Evolutionary conservation across 2,113 vertebrate genomes (phyloP), one percentile per base, ranked within the genome.

Genomic region (Platanista minor): DNA sequence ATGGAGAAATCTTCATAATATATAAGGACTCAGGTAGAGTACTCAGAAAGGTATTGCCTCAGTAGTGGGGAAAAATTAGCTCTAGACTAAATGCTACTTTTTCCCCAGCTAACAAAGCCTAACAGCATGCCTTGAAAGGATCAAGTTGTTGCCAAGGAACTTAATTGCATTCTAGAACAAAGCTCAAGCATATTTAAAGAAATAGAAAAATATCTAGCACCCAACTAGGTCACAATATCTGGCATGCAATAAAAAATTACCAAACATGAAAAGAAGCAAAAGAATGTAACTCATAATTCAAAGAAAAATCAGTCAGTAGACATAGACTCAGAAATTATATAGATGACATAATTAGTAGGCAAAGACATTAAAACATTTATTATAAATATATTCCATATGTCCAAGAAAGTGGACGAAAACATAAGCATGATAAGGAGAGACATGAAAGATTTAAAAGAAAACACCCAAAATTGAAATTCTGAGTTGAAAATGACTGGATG

Each of bases 291-390:
- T 88, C 23, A 66, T 59, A 90, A 59, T 6, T 39, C 15, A 91
- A 46, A 91, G 41, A 54, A 77, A 86, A 80, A 29, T 25, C 27
- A 49, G n/a, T 85, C 52, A 54, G n/a, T 41, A 69, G 17, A 85
- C 94, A 89, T 49, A 62, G 17, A 36, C 59, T 95, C 31, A 95
- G 49, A 96, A 95, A 71, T 89, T 91, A 75, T 0, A 69, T 27
- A 88, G 36, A 66, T n/a, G 20, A 82, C 8, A 90, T 7, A 66
- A 90, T 67, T 71, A 93, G n/a, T 54, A 61, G 18, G 29, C 13
- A 91, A 95, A 81, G 33, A 46, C 2, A 90, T 82, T 85, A 91
- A 84, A 54, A 66, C 49, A n/a, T 18, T 87, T 87, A 33, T 88
- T 66, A 66, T 52, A 88, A 78, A 66, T 59, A 90, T 59, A 90